Base-by-base conservation (phyloP, 1,140 invertebrate species). In the Cyrtorhinus lividipennis region DNA sequence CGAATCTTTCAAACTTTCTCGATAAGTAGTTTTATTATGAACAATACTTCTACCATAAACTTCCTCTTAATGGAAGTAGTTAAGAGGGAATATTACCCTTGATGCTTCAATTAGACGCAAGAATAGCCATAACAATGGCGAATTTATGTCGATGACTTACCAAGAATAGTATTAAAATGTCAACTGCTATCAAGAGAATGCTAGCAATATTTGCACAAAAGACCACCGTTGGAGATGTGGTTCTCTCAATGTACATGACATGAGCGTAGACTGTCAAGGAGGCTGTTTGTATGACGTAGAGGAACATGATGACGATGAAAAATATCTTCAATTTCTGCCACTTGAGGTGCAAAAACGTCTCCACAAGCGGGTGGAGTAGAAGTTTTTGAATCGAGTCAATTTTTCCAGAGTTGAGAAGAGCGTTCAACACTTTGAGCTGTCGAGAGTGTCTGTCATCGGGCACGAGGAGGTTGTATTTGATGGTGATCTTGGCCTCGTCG, bases 351-450 rank as follows among this genome's bases (percentile, higher is more conserved):
- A 79, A 71, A 62, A 78, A 78, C n/a, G 72, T 70, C 65, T 78
- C 75, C 3, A 76, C 66, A 8, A 79, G 59, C 2, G 77, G 77
- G 67, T 79, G 77, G 24, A 66, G 53, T 3, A 78, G 71, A 15
- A 81, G 68, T 62, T 73, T 73, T 45, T 74, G 73, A 59, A 79
- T 74, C 2, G 73, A 69, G 25, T 73, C 71, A 66, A 75, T 71
- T 24, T 76, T 78, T 1, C 75, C 75, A 44, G 74, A 75, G 64
- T 77, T 73, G 2, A 80, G 65, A 2, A 81, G 64, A 2, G 77
- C 75, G 57, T 77, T 73, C 2, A 80, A 71, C 0, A 79, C 76
- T 68, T 74, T 74, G 73, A 80, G 77, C 58, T 72, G 71, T 62
- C 48, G 8, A 5, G n/a, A n/a, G n/a, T n/a, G n/a, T n/a, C 69